Evolutionary conservation across 2,888 invertebrate species (phyloP), one percentile per base, ranked within the genome.

Genomic region (Philhelius pedissequus): DNA sequence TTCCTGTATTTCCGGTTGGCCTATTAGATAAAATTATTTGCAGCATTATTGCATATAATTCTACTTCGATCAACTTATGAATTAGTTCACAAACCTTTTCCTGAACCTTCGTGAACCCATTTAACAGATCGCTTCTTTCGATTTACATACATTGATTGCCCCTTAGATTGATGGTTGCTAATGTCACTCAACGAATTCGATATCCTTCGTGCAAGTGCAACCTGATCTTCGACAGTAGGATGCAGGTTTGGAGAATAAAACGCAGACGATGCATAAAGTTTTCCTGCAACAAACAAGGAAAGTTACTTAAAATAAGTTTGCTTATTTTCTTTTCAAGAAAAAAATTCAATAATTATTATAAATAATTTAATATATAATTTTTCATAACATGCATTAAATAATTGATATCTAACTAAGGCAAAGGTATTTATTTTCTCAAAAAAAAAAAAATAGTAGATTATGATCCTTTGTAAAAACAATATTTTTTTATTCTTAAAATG

Each of bases 181-280:
- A 96, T 95, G 91, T 98, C 97, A 88, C 97, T 97, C 89, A 99
- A 92, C 40, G 97, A 98, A 92, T 95, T 95, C 86, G 98, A 98
- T 91, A 99, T 98, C 91, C 96, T 94, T 86, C 97, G 94, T 58
- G 98, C 98, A 89, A 99, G 93, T 91, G 97, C 96, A 92, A 99
- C 98, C 93, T 99, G 98, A 91, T 99, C 98, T 91, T 98, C 97
- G 87, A 99, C 96, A 0, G 98, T 98, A 3, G 99, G 99, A 92
- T 98, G 98, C 52, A 95, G 93, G 76, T 88, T 87, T 79, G 91
- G 90, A 35, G 91, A 91, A 87, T 91, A 92, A 89, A 92, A 92
- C 86, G 91, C 91, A 40, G 91, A 92, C 70, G 91, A 92, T 81
- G 91, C 90, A 89, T 91, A 92, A 25, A 91, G 89, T 88, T 91